These are phyloP conservation scores for Antheraea yamamai DNA, from an alignment of 2,888 invertebrate species.

Conservation along the genomic window DNA sequence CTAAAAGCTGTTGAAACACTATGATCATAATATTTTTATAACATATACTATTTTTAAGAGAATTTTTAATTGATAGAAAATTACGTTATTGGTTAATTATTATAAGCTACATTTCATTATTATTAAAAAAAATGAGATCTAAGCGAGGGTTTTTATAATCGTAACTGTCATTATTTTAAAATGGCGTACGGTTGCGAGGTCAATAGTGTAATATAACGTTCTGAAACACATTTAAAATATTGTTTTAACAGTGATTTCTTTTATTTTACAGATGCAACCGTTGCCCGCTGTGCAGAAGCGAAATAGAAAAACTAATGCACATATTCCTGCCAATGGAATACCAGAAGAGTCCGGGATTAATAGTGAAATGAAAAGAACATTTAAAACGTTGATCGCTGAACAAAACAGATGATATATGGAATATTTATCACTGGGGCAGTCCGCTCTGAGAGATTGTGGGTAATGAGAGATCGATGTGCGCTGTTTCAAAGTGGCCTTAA, in stretches of 20 bases:
- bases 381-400: constrained; percentile 34
- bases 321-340: constrained; percentile 86
- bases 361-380: constrained; percentile 61
- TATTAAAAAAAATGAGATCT: no score
- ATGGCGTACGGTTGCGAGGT: no score
- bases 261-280: constrained; percentile 82
- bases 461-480: not conserved
- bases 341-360: constrained; percentile 59
- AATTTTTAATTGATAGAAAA: no score
- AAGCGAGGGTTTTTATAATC: no score
- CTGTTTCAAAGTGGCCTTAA: constrained; percentile 12
- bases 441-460: constrained; percentile 15
- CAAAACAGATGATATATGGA: constrained; percentile 31
- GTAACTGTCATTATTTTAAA: no score
- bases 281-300: constrained; percentile 89
- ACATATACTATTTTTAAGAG: no score
- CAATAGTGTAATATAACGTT: no score
- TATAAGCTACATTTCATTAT: no score
- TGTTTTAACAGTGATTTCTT: not conserved
- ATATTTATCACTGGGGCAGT: constrained; percentile 16
- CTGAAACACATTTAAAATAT: not conserved
- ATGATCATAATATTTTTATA: no score
- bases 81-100: no score
- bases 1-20: no score
- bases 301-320: constrained; percentile 86